Conservation (phyloP, 2,888 invertebrate genomes). For the Hydroisotoma schaefferi region DNA sequence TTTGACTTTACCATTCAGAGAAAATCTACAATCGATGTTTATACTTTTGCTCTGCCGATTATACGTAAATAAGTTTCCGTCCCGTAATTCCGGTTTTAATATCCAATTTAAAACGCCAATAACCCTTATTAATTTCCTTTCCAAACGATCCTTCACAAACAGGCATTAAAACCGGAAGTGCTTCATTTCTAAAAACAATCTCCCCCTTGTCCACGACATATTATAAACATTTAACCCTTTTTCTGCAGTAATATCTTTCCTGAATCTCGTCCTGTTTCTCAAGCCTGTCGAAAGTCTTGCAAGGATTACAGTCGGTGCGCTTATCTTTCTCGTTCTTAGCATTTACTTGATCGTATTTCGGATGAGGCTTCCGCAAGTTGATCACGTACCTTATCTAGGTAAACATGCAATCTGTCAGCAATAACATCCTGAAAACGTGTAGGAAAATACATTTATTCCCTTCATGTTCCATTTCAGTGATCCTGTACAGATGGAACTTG, state of each 20-base stretch:
- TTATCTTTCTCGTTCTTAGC: conserved; percentile 61
- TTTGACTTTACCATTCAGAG: conserved; percentile 58
- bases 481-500: conserved; percentile 45
- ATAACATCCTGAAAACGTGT: no score
- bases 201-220: no score
- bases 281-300: conserved; percentile 64
- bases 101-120: no score
- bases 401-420: neutral
- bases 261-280: conserved; percentile 64
- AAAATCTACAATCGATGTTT: conserved; percentile 61
- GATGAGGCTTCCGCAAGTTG: conserved; percentile 40
- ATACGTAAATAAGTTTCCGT: conserved; percentile 51
- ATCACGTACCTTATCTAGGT: conserved; percentile 45
- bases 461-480: no score
- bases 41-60: conserved; percentile 62
- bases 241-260: conserved; percentile 58
- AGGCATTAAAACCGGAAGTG: no score
- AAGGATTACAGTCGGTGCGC: conserved; percentile 61
- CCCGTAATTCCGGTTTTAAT: no score
- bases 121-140: no score
- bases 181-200: neutral
- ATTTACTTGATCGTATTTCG: conserved; percentile 62
- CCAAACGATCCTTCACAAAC: no score
- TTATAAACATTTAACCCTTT: no score
- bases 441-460: no score